Percentiles rank a stretch among this genome's conserved stretches.
Conservation (phyloP, 2,888 invertebrate species). For the Sisyra nigra region DNA sequence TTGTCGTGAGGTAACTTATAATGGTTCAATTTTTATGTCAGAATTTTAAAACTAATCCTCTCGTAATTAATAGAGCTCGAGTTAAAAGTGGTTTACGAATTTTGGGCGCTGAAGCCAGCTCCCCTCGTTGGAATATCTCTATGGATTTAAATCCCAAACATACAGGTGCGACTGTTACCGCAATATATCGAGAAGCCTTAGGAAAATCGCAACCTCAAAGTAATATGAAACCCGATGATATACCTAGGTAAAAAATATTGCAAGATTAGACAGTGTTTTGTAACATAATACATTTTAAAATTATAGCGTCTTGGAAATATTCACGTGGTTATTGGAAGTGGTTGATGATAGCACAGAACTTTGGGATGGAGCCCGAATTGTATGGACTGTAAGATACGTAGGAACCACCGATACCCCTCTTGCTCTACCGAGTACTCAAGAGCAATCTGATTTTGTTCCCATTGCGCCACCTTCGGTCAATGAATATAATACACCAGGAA, state of each 20-base stretch:
- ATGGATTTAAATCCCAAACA: conserved; percentile 75
- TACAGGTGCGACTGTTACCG: conserved; percentile 78
- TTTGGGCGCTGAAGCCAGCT: conserved; percentile 61
- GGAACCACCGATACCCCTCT: conserved; percentile 7
- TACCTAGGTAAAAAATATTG: background rate
- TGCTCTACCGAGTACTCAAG: conserved; percentile 11
- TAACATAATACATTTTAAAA: background rate
- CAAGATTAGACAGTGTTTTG: conserved; percentile 2
- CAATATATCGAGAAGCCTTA: conserved; percentile 43
- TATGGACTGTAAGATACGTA: conserved; percentile 64
- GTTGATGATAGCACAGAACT: conserved; percentile 60
- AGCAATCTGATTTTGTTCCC: conserved; percentile 13
- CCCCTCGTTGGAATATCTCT: conserved; percentile 75
- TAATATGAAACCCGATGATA: background rate
- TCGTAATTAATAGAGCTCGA: conserved; percentile 47
- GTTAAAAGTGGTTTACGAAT: conserved; percentile 79
- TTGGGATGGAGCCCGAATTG: conserved; percentile 69
- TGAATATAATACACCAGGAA: background rate
- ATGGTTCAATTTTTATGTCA: conserved; percentile 6
- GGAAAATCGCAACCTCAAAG: conserved; percentile 10
- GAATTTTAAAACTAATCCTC: conserved; percentile 10
- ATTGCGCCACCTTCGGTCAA: no score
- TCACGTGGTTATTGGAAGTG: conserved; percentile 85
- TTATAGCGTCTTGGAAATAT: conserved; percentile 58
- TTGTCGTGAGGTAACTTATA: conserved; percentile 64